Evolutionary conservation across 2,113 vertebrate species (phyloP).

Genomic region (Spea bombifrons): DNA sequence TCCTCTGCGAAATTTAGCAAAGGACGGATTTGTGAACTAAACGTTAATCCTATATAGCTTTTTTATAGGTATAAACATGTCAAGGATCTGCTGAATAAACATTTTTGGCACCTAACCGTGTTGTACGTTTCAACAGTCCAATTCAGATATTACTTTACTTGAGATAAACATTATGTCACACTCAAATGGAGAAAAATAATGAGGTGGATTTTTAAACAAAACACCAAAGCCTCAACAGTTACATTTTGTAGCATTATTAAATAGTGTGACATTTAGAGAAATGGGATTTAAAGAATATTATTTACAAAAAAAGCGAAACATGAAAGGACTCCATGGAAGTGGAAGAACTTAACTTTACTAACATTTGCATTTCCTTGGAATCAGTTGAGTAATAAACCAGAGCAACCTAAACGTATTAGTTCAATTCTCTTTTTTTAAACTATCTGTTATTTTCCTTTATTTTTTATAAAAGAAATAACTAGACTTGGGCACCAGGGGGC

Average conservation of each 20-base stretch:
- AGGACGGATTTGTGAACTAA: not conserved
- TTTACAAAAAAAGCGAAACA: constrained; percentile 35
- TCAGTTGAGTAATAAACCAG: constrained; percentile 38
- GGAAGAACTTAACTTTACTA: constrained; percentile 38
- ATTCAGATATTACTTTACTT: not conserved
- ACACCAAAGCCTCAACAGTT: constrained; percentile 12
- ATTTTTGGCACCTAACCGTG: not conserved
- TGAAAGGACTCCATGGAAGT: constrained; percentile 33
- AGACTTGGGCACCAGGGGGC: too few relatives aligned
- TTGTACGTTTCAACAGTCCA: not conserved
- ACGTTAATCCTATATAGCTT: not conserved
- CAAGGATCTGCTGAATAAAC: not conserved
- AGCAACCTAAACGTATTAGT: constrained; percentile 22
- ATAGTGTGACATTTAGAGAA: constrained; percentile 39
- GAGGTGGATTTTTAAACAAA: constrained; percentile 25
- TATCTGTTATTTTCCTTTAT: too few relatives aligned
- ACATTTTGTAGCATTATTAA: constrained; percentile 31
- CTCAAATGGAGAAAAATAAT: not conserved
- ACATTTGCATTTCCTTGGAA: constrained; percentile 44
- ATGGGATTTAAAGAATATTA: constrained; percentile 28
- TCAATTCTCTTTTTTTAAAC: constrained; percentile 38
- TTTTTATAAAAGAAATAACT: too few relatives aligned
- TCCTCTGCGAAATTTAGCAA: not conserved
- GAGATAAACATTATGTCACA: constrained; percentile 18
- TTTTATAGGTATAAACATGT: not conserved